These are phyloP conservation scores for Plemyria rubiginata DNA, from an alignment of 2,888 invertebrate species.

Conservation along the genomic window DNA sequence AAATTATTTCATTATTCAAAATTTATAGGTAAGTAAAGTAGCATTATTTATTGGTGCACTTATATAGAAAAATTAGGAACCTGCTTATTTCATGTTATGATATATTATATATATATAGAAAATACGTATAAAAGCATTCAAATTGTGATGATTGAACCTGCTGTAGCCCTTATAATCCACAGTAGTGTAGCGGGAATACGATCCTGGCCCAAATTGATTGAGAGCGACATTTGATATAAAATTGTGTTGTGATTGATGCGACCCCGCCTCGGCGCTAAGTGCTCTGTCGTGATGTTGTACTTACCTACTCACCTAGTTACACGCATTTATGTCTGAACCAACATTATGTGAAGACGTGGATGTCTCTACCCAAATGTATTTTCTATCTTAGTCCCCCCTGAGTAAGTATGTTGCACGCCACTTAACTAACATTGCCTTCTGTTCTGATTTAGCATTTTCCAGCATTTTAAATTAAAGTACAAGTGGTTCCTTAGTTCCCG, in stretches of 20 bases:
- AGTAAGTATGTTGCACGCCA: constrained; percentile 2
- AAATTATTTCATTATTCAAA: no score
- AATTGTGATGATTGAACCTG: constrained; percentile 6
- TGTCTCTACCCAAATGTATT: constrained; percentile 8
- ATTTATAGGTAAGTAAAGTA: no score
- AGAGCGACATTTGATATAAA: constrained; percentile 85
- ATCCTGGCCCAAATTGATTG: constrained; percentile 83
- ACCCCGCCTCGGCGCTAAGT: constrained; percentile 80
- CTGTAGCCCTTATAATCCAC: constrained; percentile 27
- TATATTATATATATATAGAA: background rate
- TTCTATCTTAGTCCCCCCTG: background rate
- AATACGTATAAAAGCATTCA: background rate
- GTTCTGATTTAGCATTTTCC: background rate
- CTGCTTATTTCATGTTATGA: background rate
- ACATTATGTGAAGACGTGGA: constrained; percentile 47
- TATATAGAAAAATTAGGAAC: background rate
- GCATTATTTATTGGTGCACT: no score
- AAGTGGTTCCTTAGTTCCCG: background rate
- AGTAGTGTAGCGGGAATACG: constrained; percentile 72
- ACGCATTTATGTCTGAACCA: constrained; percentile 48
- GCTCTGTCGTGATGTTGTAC: constrained; percentile 76
- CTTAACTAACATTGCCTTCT: background rate
- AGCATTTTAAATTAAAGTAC: background rate
- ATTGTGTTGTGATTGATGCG: constrained; percentile 85
- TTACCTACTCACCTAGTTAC: constrained; percentile 42